Percentiles rank a stretch among this genome's conserved stretches.
These are phyloP conservation scores for Megalurothrips usitatus DNA, from an alignment of 2,888 invertebrate species.

Conservation along the genomic window DNA sequence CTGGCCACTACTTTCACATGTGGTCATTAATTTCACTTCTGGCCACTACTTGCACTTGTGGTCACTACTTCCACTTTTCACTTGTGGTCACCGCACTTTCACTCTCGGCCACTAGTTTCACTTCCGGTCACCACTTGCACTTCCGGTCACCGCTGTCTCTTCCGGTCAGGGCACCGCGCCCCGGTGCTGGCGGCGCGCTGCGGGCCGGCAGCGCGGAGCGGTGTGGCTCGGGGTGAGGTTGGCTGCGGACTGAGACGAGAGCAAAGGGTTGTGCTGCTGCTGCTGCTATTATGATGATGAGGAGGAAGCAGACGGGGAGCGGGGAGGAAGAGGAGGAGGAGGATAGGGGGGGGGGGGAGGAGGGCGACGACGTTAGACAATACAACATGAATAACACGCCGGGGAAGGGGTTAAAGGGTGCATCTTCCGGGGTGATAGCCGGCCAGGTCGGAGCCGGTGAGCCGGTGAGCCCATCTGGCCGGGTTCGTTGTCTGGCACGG, in stretches of 20 bases:
- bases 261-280: not conserved
- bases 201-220: too few species aligned
- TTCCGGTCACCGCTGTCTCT: too few species aligned
- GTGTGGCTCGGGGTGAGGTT: not conserved
- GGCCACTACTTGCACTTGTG: too few species aligned
- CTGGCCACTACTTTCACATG: too few species aligned
- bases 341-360: not conserved
- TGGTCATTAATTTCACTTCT: too few species aligned
- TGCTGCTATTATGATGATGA: not conserved
- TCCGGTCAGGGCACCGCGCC: too few species aligned
- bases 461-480: not conserved
- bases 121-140: too few species aligned
- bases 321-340: not conserved
- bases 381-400: constrained; percentile 1
- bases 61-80: too few species aligned
- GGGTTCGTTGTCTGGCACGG: not conserved
- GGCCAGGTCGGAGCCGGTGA: not conserved
- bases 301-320: not conserved
- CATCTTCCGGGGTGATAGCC: not conserved
- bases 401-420: constrained; percentile 10
- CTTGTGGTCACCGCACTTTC: too few species aligned
- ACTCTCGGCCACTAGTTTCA: too few species aligned
- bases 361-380: constrained; percentile 11
- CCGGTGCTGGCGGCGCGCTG: too few species aligned
- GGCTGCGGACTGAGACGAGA: not conserved